phyloP scores from a whole-genome alignment of 2,113 vertebrate genomes.

The Oryzias celebensis region DNA sequence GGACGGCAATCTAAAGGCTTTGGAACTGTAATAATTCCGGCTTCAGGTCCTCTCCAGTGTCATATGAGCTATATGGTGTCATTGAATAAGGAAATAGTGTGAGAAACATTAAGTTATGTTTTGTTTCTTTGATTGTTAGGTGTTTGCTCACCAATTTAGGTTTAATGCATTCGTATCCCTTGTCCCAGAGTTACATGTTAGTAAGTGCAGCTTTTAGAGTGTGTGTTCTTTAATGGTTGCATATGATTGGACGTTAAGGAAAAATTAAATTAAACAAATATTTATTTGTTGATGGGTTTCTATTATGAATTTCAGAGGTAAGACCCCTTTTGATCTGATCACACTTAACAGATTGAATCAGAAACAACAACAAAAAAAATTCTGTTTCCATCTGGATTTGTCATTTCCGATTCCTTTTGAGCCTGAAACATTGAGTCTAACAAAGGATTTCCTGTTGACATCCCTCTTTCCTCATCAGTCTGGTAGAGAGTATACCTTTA shows the following conservation, averaged over 20 bases:
- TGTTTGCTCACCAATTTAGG: constrained; percentile 18
- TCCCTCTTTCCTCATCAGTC: constrained; percentile 36
- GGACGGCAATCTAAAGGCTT: constrained; percentile 54
- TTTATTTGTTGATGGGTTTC: background rate
- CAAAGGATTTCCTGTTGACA: constrained; percentile 53
- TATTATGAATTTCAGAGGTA: too few relatives aligned
- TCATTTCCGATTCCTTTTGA: too few relatives aligned
- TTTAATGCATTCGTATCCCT: constrained; percentile 18
- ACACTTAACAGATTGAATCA: too few relatives aligned
- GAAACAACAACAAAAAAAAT: too few relatives aligned
- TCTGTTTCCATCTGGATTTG: too few relatives aligned
- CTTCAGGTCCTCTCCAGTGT: constrained; percentile 71
- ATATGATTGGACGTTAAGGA: too few relatives aligned
- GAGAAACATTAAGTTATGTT: constrained; percentile 39
- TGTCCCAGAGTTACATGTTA: constrained; percentile 30
- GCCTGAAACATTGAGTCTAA: too few relatives aligned
- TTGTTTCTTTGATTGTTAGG: constrained; percentile 12
- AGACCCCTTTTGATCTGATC: too few relatives aligned
- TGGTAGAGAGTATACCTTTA: constrained; percentile 16
- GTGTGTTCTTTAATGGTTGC: too few relatives aligned
- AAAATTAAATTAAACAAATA: background rate
- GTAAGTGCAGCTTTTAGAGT: constrained; percentile 5
- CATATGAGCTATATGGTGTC: constrained; percentile 75
- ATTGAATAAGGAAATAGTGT: constrained; percentile 64
- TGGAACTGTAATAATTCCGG: constrained; percentile 66